Conservation (phyloP, 2,797 vertebrate species). For the Pseudopleuronectes americanus region DNA sequence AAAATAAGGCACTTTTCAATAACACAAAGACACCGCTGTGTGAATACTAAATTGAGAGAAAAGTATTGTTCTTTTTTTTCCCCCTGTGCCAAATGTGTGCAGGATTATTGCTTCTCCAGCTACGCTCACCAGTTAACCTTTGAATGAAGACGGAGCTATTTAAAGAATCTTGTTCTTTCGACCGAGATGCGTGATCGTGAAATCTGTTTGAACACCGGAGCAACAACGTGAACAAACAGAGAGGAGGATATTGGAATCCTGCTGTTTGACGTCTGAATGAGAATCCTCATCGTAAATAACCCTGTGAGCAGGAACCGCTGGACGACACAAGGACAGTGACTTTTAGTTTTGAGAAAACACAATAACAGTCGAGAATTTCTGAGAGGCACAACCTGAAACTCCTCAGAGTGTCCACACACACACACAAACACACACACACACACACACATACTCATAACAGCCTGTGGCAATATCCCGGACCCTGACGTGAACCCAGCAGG, state of each 20-base stretch:
- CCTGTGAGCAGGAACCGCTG: conserved; percentile 1
- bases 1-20: conserved; percentile 39
- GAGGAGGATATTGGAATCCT: conserved; percentile 5
- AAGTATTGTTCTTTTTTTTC: conserved; percentile 7
- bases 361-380: conserved; percentile 3
- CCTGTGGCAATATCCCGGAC: conserved; percentile 49
- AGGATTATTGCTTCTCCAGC: conserved; percentile 21
- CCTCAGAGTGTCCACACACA: conserved; percentile 39
- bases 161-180: conserved; percentile 9
- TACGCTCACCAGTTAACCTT: conserved; percentile 21
- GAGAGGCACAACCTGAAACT: conserved; percentile 26
- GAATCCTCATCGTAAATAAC: conserved; percentile 40
- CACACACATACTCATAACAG: conserved; percentile 20
- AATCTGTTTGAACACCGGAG: conserved; percentile 31
- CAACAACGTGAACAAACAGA: conserved; percentile 18
- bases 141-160: conserved; percentile 24
- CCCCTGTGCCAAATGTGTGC: conserved; percentile 12
- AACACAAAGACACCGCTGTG: conserved; percentile 16
- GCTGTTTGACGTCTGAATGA: conserved; percentile 36
- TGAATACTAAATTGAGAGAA: conserved; percentile 43
- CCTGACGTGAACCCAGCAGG: conserved; percentile 43
- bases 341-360: background rate
- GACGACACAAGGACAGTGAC: conserved; percentile 38
- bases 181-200: conserved; percentile 26
- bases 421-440: conserved; percentile 9